Evolutionary conservation across 2,797 vertebrate genomes (phyloP), one percentile per base, ranked within the genome.

Genomic region (Oreochromis mossambicus): DNA sequence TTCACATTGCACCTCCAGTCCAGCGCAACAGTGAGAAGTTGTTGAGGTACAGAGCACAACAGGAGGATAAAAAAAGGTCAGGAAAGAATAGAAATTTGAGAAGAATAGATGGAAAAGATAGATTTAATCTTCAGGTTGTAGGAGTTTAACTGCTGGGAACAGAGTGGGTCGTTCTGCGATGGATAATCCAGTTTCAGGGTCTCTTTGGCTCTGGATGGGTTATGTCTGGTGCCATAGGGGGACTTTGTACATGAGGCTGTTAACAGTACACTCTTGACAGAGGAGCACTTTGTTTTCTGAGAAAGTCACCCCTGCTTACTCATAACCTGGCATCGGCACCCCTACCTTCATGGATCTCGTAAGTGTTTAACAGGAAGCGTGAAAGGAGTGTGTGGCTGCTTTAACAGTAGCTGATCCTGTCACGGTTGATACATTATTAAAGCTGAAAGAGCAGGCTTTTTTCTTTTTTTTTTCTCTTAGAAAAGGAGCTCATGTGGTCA

Each of bases 341-440:
- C 29, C 46, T 51, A 87, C 70, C 87, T 48, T 76, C 79, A 76
- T 26, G 15, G 81, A 56, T 84, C 81, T 84, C 80, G 66, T 83
- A 79, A 88, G 89, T 81, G 83, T 88, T 86, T 66, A 77, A 73
- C 55, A 38, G 73, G 81, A 86, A 55, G 87, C 81, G 83, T 58
- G 58, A 86, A 85, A 51, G 77, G 43, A 77, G 79, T 17, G 83
- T 19, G 48, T 46, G 82, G 77, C 83, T 82, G 75, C 83, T 87
- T 87, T 61, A 89, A 84, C 63, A 77, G 90, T 66, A 89, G 85
- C 85, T 29, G 81, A 90, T 88, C 80, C 88, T 55, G 81, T 87
- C 88, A 24, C 14, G 3, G 79, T 66, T 84, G 15, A 89, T 93
- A 43, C 84, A 94, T 94, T 92, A 93, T 94, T 92, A 86, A 94